phyloP scores from a whole-genome alignment of 2,797 vertebrate species.

The Sternotherus odoratus region DNA sequence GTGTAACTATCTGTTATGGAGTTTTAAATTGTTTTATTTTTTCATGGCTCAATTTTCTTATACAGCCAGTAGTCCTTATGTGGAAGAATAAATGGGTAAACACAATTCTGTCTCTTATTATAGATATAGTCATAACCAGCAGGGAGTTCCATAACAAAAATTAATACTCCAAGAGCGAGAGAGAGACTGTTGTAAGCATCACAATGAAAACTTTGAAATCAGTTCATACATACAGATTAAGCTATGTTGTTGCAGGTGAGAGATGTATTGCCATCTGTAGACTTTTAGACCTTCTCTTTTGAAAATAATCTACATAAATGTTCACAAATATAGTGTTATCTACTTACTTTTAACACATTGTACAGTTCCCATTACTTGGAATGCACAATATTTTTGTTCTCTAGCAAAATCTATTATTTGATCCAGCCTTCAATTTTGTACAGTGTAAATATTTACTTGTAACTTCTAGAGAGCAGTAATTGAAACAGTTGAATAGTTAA shows the following conservation, averaged over 20 bases:
- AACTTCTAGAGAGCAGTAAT: neutral
- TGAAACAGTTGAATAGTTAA: constrained; percentile 14
- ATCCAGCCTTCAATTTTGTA: neutral
- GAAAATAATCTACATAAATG: neutral
- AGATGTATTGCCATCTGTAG: constrained; percentile 3
- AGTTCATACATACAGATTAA: neutral
- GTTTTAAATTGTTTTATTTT: neutral
- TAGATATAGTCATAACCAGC: neutral
- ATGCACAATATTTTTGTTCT: neutral
- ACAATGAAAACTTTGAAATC: neutral
- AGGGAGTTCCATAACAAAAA: neutral
- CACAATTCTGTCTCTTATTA: neutral
- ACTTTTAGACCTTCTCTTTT: neutral
- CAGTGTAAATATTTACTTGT: neutral
- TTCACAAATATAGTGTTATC: neutral
- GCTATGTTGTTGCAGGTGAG: neutral
- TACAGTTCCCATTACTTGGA: neutral
- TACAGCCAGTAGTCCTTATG: neutral
- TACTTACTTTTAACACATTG: neutral
- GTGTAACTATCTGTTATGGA: neutral
- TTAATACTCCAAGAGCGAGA: neutral
- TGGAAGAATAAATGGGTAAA: neutral
- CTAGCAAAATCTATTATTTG: neutral
- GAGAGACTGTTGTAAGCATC: neutral
- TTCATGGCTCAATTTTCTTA: neutral